These are phyloP conservation scores for Hydraecia micacea DNA, from an alignment of 2,888 invertebrate genomes.

Conservation along the genomic window DNA sequence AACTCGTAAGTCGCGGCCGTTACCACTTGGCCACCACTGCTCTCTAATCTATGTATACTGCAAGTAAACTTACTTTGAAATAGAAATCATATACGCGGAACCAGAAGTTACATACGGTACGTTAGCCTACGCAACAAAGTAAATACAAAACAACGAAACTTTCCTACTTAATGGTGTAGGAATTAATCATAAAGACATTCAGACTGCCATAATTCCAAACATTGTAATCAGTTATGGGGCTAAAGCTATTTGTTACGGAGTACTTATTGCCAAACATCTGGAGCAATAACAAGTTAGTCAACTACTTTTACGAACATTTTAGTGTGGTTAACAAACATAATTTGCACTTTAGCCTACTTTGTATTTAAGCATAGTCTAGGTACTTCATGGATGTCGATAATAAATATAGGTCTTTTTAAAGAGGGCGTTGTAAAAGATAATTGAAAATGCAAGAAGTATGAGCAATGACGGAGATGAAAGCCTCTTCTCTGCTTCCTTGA, in stretches of 20 bases:
- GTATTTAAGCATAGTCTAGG: neutral
- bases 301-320: constrained; percentile 16
- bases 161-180: constrained; percentile 11
- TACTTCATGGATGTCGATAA: neutral
- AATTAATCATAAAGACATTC: constrained; percentile 27
- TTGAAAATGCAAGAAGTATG: neutral
- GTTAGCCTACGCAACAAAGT: neutral
- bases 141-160: neutral
- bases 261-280: constrained; percentile 47
- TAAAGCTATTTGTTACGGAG: constrained; percentile 17
- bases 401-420: neutral
- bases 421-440: neutral
- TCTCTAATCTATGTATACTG: neutral
- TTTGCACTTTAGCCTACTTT: constrained; percentile 2
- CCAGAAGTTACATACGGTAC: neutral
- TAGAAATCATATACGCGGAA: too few relatives aligned
- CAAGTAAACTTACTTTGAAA: neutral
- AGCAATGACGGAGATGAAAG: neutral
- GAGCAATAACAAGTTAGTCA: constrained; percentile 24
- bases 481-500: neutral
- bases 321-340: constrained; percentile 2
- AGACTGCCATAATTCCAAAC: constrained; percentile 17
- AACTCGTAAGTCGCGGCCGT: too few relatives aligned
- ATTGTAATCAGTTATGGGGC: constrained; percentile 30
- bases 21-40: too few relatives aligned